phyloP scores from a whole-genome alignment of 2,888 invertebrate genomes.

The Lycocerus yunnanus region DNA sequence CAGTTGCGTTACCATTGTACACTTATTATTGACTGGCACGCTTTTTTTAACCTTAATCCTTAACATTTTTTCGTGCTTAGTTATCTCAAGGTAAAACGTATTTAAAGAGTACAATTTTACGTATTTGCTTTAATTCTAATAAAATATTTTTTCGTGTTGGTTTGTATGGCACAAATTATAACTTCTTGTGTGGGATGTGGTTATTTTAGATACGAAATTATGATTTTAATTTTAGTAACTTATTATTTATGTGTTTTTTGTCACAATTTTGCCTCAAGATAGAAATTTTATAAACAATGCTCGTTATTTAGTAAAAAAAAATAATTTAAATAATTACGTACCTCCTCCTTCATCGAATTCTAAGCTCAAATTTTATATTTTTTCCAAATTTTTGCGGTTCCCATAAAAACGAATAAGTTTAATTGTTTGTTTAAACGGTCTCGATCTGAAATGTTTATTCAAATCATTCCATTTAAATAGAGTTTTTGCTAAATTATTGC shows the following conservation, averaged over 20 bases:
- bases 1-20: background rate
- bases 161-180: background rate
- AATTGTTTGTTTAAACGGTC: background rate
- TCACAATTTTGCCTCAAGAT: background rate
- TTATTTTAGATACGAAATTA: background rate
- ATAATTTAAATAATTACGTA: background rate
- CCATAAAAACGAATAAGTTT: background rate
- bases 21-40: slow-evolving; percentile 1
- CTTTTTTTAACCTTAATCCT: slow-evolving; percentile 2
- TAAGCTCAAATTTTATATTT: background rate
- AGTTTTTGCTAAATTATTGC: background rate
- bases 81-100: background rate
- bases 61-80: background rate
- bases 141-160: background rate
- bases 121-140: background rate
- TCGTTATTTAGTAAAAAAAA: background rate
- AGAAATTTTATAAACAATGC: background rate
- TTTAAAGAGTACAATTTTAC: background rate
- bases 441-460: background rate
- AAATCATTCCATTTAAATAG: background rate
- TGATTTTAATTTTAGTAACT: background rate
- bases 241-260: background rate
- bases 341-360: background rate
- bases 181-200: background rate
- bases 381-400: background rate